phyloP scores from a whole-genome alignment of 2,113 vertebrate genomes.

The Prochilodus magdalenae region DNA sequence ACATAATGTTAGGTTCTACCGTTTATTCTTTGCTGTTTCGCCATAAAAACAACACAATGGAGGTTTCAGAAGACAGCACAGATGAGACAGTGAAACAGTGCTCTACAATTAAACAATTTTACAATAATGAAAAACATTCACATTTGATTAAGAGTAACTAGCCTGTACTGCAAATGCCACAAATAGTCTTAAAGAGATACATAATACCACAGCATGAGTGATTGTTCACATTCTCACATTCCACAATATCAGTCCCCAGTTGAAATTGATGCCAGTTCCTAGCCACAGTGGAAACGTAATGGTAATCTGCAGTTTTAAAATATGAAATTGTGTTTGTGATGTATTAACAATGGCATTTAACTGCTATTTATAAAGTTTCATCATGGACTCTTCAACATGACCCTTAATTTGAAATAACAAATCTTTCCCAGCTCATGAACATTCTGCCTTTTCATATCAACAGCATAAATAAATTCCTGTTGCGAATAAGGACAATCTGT shows the following conservation, averaged over 20 bases:
- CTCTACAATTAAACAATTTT: background rate
- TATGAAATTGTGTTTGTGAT: background rate
- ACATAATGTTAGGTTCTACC: background rate
- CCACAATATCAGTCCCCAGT: no score
- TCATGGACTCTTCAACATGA: background rate
- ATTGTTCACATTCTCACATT: background rate
- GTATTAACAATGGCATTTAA: background rate
- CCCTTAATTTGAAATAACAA: background rate
- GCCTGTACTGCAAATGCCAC: background rate
- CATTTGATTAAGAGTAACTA: background rate
- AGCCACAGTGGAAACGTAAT: background rate
- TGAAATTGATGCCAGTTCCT: no score
- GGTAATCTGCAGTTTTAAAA: background rate
- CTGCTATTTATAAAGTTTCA: background rate
- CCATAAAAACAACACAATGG: background rate
- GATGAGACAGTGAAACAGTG: background rate
- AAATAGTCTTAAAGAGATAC: background rate
- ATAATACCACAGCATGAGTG: background rate
- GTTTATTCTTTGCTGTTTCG: slow-evolving; percentile 1
- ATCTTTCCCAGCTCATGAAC: background rate
- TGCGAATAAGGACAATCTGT: background rate
- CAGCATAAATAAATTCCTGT: background rate
- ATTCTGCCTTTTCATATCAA: background rate
- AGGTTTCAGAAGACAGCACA: background rate
- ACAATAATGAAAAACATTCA: background rate